Evolutionary conservation across 1,140 invertebrate species (phyloP).

Genomic region (Phymorhynchus buccinoides): DNA sequence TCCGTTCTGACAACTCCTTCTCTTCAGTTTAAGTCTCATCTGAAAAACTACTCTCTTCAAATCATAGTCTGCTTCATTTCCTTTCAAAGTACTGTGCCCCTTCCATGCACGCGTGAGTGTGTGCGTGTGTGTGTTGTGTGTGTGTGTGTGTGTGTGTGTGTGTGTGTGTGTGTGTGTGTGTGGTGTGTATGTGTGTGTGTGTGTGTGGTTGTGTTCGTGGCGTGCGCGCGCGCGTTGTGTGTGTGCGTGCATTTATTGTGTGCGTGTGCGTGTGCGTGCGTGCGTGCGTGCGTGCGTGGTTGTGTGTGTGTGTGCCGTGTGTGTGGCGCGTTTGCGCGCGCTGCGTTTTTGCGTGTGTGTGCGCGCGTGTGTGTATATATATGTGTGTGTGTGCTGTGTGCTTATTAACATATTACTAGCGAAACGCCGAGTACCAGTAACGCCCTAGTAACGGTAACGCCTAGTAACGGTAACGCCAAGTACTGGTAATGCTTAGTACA

Average conservation of each 20-base stretch:
- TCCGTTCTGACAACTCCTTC: no score
- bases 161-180: not conserved
- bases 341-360: not conserved
- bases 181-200: not conserved
- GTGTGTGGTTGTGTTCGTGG: not conserved
- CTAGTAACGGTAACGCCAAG: no score
- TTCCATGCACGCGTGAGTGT: not conserved
- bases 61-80: no score
- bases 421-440: no score
- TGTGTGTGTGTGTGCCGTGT: not conserved
- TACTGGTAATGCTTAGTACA: no score
- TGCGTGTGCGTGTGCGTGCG: not conserved
- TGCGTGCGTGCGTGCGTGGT: not conserved
- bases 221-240: not conserved
- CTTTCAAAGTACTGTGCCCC: no score
- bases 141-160: no score
- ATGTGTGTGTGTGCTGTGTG: not conserved
- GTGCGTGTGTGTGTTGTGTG: slow-evolving; percentile 1
- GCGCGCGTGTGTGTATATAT: not conserved
- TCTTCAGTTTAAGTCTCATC: no score
- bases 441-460: no score
- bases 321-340: not conserved
- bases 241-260: slow-evolving; percentile 74
- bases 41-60: no score
- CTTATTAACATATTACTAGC: no score